These are phyloP conservation scores for Acromyrmex echinatior DNA, from an alignment of 1,140 invertebrate species.

Conservation along the genomic window DNA sequence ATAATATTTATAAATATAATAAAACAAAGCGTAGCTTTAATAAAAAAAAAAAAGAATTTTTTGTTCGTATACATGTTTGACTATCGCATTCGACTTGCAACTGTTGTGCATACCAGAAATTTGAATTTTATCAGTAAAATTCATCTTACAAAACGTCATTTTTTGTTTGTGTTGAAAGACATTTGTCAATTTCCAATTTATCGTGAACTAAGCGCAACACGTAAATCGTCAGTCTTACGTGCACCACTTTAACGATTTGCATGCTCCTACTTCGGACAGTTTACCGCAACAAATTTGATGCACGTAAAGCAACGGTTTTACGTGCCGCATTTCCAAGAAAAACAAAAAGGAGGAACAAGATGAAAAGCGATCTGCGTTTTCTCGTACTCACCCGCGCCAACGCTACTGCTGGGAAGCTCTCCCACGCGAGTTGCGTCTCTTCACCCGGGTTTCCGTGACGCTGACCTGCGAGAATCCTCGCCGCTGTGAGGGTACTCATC, in stretches of 20 bases:
- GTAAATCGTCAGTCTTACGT: constrained; percentile 25
- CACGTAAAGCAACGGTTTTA: constrained; percentile 43
- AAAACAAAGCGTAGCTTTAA: not conserved
- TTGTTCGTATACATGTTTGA: not conserved
- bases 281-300: constrained; percentile 33
- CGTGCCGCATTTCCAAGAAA: not conserved
- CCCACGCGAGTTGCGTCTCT: constrained; percentile 90
- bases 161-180: not conserved
- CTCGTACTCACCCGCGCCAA: constrained; percentile 89
- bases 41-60: constrained; percentile 5
- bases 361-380: constrained; percentile 2
- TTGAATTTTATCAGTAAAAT: not conserved
- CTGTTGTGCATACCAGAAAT: not conserved
- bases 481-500: constrained; percentile 91
- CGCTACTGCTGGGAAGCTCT: constrained; percentile 91
- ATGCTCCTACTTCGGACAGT: constrained; percentile 5
- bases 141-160: not conserved
- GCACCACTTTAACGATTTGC: constrained; percentile 24
- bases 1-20: not conserved
- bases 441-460: constrained; percentile 88
- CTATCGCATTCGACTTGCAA: not conserved
- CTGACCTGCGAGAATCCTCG: constrained; percentile 89
- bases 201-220: not conserved
- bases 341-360: constrained; percentile 30
- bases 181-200: constrained; percentile 31